phyloP scores from a whole-genome alignment of 2,113 vertebrate genomes.

The Planiliza haematocheilus region DNA sequence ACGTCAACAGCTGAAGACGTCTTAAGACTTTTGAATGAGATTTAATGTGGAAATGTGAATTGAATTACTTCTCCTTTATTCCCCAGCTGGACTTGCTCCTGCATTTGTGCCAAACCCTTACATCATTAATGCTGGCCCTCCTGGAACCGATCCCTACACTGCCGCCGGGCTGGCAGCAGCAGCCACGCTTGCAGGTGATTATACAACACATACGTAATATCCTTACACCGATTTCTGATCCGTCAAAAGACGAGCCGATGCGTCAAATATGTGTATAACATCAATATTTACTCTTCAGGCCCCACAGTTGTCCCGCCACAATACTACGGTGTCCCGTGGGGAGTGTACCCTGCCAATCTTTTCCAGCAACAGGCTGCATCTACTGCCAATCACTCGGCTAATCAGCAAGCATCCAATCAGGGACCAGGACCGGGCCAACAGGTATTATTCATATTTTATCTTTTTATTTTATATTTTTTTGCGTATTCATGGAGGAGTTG shows the following conservation, averaged over 20 bases:
- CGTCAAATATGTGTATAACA: neutral
- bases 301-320: slow-evolving; percentile 96
- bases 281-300: slow-evolving; percentile 79
- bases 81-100: slow-evolving; percentile 94
- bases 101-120: slow-evolving; percentile 99
- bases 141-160: slow-evolving; percentile 95
- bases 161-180: slow-evolving; percentile 95
- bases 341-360: slow-evolving; percentile 97
- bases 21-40: slow-evolving; percentile 15
- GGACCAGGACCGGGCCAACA: slow-evolving; percentile 91
- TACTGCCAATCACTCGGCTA: slow-evolving; percentile 86
- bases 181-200: slow-evolving; percentile 92
- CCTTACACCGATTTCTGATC: too few species aligned
- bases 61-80: slow-evolving; percentile 53
- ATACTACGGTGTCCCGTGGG: slow-evolving; percentile 98
- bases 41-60: slow-evolving; percentile 28
- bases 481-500: too few species aligned
- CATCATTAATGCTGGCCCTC: slow-evolving; percentile 95
- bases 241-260: too few species aligned
- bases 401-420: slow-evolving; percentile 94
- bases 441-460: slow-evolving; percentile 75
- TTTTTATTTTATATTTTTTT: too few species aligned
- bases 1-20: neutral
- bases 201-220: neutral
- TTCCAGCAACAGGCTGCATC: slow-evolving; percentile 96